Evolutionary conservation across 2,888 invertebrate genomes (phyloP).

Genomic region (Sylvicola cinctus): DNA sequence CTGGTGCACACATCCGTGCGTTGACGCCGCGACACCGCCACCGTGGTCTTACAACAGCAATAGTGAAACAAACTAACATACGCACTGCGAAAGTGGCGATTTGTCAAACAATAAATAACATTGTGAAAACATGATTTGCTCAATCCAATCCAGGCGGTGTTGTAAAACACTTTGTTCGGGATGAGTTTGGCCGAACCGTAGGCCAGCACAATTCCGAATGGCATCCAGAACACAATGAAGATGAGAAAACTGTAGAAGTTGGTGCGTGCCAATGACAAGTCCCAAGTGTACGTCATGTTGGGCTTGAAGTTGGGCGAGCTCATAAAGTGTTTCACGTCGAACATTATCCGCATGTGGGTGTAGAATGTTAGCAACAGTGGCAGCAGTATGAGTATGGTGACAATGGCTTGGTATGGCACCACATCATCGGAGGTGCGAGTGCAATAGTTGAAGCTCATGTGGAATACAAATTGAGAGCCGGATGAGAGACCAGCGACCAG

Average conservation of each 20-base stretch:
- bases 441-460: conserved; percentile 49
- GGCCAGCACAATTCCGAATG: conserved; percentile 39
- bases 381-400: conserved; percentile 33
- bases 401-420: conserved; percentile 34
- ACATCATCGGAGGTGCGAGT: conserved; percentile 31
- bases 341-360: conserved; percentile 30
- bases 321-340: conserved; percentile 30
- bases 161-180: conserved; percentile 36
- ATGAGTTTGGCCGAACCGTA: conserved; percentile 28
- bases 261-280: conserved; percentile 36
- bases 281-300: conserved; percentile 37
- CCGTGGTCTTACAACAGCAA: conserved; percentile 59
- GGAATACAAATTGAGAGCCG: conserved; percentile 36
- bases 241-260: conserved; percentile 42
- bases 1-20: conserved; percentile 27
- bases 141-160: conserved; percentile 46
- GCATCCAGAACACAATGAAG: conserved; percentile 44
- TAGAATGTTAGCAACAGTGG: conserved; percentile 35
- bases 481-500: conserved; percentile 31
- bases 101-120: conserved; percentile 40
- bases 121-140: conserved; percentile 46
- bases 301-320: conserved; percentile 37
- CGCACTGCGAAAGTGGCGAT: conserved; percentile 45
- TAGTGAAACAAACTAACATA: conserved; percentile 57
- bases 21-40: conserved; percentile 40